These are phyloP conservation scores for Lycorma delicatula DNA, from an alignment of 1,140 invertebrate genomes.

Conservation along the genomic window DNA sequence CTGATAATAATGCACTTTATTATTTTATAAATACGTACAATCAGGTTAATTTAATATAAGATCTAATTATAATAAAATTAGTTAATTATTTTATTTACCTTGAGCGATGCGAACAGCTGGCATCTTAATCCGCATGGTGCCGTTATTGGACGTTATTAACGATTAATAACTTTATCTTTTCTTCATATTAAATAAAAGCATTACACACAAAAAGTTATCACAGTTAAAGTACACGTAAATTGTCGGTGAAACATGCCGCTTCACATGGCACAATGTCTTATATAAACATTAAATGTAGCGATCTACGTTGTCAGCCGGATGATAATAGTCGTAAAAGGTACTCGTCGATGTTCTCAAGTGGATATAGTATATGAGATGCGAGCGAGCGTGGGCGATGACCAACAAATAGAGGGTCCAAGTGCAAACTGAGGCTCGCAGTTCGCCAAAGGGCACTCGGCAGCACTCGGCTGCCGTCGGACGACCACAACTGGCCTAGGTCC, in stretches of 20 bases:
- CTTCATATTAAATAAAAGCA: background rate
- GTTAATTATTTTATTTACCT: conserved; percentile 56
- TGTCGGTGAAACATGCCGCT: background rate
- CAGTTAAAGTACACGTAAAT: background rate
- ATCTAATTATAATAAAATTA: too few species aligned
- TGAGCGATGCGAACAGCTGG: conserved; percentile 86
- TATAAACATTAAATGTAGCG: background rate
- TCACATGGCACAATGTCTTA: background rate
- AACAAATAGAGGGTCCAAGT: background rate
- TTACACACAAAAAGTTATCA: background rate
- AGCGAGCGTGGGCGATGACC: background rate
- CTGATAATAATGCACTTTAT: too few species aligned
- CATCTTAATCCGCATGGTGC: conserved; percentile 93
- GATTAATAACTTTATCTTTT: background rate
- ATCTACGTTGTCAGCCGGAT: background rate
- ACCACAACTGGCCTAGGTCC: conserved; percentile 6
- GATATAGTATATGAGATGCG: background rate
- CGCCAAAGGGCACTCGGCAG: conserved; percentile 14
- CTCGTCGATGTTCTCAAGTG: background rate
- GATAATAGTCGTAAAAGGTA: background rate
- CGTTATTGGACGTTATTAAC: conserved; percentile 17
- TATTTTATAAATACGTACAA: too few species aligned
- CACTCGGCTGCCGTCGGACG: conserved; percentile 11
- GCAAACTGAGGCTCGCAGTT: background rate
- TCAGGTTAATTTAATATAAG: too few species aligned